Base-by-base conservation (phyloP, 2,888 invertebrate genomes). In the Dicyrtoma fusca region DNA sequence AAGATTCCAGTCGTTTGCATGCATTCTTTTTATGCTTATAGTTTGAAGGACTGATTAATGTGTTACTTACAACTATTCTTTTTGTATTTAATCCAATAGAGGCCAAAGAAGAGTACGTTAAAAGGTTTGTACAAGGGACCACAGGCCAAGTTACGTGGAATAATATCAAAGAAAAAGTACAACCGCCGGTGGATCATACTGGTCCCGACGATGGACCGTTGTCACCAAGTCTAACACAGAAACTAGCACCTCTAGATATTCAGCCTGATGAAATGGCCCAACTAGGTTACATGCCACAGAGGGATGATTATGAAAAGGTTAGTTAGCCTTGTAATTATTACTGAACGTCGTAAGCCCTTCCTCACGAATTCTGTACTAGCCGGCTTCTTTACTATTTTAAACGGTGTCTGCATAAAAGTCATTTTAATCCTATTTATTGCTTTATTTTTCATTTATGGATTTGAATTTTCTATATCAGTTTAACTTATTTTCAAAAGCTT, bases 301-400 rank as follows among this genome's bases (percentile, higher is more conserved):
- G 97, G 82, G 97, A 97, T 87, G 96, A 97, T 83, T 97, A 95
- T 86, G 97, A 97, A 86, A 88, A 93, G 84, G 93, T 93, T 84
- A 82, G 26, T 34, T n/a, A n/a, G n/a, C n/a, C n/a, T n/a, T n/a
- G n/a, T n/a, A n/a, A n/a, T n/a, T n/a, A n/a, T n/a, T n/a, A n/a
- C n/a, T n/a, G n/a, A n/a, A n/a, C n/a, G n/a, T n/a, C n/a, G n/a
- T n/a, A n/a, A n/a, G n/a, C n/a, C n/a, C n/a, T n/a, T n/a, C n/a
- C n/a, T n/a, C n/a, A n/a, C n/a, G n/a, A n/a, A n/a, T n/a, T n/a
- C n/a, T n/a, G n/a, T n/a, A n/a, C n/a, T n/a, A n/a, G n/a, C n/a
- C n/a, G n/a, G n/a, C n/a, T n/a, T n/a, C n/a, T n/a, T n/a, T n/a
- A n/a, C n/a, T n/a, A n/a, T n/a, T n/a, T n/a, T n/a, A n/a, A n/a